Evolutionary conservation across 2,888 invertebrate genomes (phyloP).

Genomic region (Chrysodeixis includens): DNA sequence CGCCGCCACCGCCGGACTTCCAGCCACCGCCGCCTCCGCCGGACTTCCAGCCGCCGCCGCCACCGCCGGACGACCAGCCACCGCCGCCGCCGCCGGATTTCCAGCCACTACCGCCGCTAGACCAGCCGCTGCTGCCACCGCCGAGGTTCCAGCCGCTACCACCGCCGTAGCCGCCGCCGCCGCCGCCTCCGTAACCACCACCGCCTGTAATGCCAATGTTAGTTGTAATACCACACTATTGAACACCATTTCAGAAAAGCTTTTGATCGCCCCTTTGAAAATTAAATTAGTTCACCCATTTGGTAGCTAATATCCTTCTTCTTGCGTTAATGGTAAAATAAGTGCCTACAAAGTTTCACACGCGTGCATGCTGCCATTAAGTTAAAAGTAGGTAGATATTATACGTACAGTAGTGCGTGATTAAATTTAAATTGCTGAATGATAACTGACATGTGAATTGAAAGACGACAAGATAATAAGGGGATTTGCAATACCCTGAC

Average conservation of each 20-base stretch:
- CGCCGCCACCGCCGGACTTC: constrained; percentile 29
- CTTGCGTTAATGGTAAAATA: background rate
- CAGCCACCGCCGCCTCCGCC: constrained; percentile 35
- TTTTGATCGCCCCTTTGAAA: no score
- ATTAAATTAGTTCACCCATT: no score
- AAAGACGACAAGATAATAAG: constrained; percentile 7
- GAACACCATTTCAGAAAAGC: no score
- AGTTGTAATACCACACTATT: background rate
- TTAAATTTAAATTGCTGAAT: background rate
- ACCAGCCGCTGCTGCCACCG: constrained; percentile 21
- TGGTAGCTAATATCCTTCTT: no score
- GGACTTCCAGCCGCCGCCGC: constrained; percentile 51
- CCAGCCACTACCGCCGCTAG: constrained; percentile 48
- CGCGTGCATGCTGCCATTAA: background rate
- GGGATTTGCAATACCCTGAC: constrained; percentile 24
- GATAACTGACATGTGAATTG: constrained; percentile 1
- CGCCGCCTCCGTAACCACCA: constrained; percentile 60
- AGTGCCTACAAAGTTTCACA: background rate
- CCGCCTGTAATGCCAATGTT: constrained; percentile 52
- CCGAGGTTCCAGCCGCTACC: constrained; percentile 52
- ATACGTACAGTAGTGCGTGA: background rate
- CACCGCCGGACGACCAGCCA: background rate
- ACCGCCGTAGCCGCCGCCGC: constrained; percentile 11
- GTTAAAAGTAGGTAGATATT: background rate
- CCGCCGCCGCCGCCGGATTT: constrained; percentile 35